A percentile compares a stretch with the other conserved stretches of the same genome.
Evolutionary conservation across 2,888 invertebrate species (phyloP).

Genomic region (Lasioglossum pauxillum): DNA sequence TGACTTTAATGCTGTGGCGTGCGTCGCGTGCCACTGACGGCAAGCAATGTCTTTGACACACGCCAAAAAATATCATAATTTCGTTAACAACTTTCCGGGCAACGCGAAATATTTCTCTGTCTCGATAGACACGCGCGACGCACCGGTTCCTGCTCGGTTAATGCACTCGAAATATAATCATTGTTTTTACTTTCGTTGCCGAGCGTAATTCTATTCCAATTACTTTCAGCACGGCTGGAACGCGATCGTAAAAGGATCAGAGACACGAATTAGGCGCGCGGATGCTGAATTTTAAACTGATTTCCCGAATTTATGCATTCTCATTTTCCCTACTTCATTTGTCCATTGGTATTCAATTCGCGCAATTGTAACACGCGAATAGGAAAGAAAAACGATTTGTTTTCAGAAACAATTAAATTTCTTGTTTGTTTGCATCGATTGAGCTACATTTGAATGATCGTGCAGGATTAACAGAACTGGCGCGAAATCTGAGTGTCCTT

Average conservation of each 20-base stretch:
- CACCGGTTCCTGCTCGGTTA: too few relatives aligned
- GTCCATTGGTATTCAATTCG: not conserved
- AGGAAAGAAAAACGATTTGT: not conserved
- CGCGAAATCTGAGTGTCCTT: not conserved
- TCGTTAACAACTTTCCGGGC: constrained; percentile 42
- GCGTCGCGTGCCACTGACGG: constrained; percentile 27
- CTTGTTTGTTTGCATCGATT: not conserved
- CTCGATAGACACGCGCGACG: constrained; percentile 20
- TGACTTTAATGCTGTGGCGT: constrained; percentile 41
- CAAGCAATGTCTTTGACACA: constrained; percentile 48
- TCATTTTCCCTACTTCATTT: not conserved
- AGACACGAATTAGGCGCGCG: not conserved
- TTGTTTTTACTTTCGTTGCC: constrained; percentile 27
- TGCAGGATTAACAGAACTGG: not conserved
- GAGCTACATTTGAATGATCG: not conserved
- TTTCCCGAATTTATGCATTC: not conserved
- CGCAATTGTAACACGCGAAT: not conserved
- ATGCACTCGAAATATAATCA: constrained; percentile 21
- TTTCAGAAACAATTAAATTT: not conserved
- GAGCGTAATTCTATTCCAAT: not conserved
- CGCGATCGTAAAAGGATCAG: not conserved
- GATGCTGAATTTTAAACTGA: not conserved
- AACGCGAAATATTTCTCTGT: constrained; percentile 30
- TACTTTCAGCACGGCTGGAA: not conserved
- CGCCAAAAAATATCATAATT: constrained; percentile 52